These are phyloP conservation scores for Centropristis striata DNA, from an alignment of 2,113 vertebrate genomes.

Conservation along the genomic window DNA sequence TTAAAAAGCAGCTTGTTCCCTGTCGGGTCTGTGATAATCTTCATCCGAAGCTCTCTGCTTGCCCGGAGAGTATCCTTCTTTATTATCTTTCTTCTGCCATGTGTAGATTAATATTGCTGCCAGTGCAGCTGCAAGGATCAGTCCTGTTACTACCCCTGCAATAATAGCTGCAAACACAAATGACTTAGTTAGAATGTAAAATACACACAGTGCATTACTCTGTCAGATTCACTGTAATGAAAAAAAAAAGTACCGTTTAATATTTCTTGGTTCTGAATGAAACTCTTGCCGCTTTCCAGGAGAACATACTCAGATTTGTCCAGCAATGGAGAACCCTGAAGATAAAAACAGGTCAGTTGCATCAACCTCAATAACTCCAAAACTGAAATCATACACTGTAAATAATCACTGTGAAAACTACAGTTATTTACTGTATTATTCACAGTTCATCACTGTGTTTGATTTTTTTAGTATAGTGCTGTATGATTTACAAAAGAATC, in stretches of 20 bases:
- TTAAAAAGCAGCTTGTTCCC: conserved; percentile 88
- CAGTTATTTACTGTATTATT: too few relatives aligned
- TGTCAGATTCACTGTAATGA: neutral
- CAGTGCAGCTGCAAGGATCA: conserved; percentile 84
- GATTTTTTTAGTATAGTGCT: too few relatives aligned
- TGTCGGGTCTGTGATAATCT: conserved; percentile 87
- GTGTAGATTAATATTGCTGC: conserved; percentile 89
- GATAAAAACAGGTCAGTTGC: conserved; percentile 11
- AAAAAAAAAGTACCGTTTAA: conserved; percentile 82
- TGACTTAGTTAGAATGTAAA: neutral
- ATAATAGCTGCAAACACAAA: conserved; percentile 84
- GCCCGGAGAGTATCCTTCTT: conserved; percentile 86
- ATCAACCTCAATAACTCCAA: too few relatives aligned
- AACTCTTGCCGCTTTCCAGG: conserved; percentile 67
- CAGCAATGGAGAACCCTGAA: conserved; percentile 46
- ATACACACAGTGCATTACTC: neutral
- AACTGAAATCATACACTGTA: too few relatives aligned
- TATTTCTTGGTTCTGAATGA: conserved; percentile 88
- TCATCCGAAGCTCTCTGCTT: conserved; percentile 84
- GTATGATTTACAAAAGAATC: too few relatives aligned
- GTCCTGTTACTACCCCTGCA: conserved; percentile 88
- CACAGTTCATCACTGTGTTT: too few relatives aligned
- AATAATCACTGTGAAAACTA: too few relatives aligned
- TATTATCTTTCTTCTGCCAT: conserved; percentile 89
- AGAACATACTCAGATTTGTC: neutral